These are phyloP conservation scores for Aleiodes testaceus DNA, from an alignment of 2,888 invertebrate species.

Conservation along the genomic window DNA sequence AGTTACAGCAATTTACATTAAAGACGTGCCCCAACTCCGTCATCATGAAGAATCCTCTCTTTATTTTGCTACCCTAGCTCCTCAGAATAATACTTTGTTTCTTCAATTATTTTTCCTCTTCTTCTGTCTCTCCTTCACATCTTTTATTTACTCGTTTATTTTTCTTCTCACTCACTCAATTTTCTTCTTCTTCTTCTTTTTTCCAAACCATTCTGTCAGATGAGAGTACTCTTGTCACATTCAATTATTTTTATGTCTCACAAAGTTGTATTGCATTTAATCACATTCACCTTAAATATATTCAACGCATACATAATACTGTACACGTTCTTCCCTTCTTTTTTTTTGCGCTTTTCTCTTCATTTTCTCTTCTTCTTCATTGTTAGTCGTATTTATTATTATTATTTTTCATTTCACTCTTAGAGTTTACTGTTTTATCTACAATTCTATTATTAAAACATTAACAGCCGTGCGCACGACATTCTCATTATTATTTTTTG, in stretches of 20 bases:
- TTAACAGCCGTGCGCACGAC: constrained; percentile 45
- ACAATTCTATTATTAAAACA: constrained; percentile 53
- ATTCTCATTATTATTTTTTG: constrained; percentile 16
- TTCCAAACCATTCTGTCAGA: constrained; percentile 4
- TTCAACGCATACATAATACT: constrained; percentile 29
- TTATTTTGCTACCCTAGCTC: constrained; percentile 6
- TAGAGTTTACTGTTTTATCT: constrained; percentile 48
- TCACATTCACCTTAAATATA: constrained; percentile 55
- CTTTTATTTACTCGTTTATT: constrained; percentile 27
- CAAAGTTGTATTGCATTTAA: constrained; percentile 64
- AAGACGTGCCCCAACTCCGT: constrained; percentile 50
- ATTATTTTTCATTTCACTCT: constrained; percentile 23
- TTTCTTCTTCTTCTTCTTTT: constrained; percentile 20
- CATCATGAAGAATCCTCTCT: constrained; percentile 37
- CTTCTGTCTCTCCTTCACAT: not conserved
- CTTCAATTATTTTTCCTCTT: constrained; percentile 16
- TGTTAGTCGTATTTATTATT: constrained; percentile 21
- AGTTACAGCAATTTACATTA: constrained; percentile 65
- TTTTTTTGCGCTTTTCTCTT: constrained; percentile 1
- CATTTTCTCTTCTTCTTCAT: constrained; percentile 19
- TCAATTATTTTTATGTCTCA: constrained; percentile 26
- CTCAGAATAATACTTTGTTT: constrained; percentile 24
- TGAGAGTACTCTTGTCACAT: constrained; percentile 15
- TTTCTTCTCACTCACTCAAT: constrained; percentile 26
- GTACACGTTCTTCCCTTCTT: constrained; percentile 1